Percentiles rank a stretch among this genome's conserved stretches.
Conservation (phyloP, 1,140 invertebrate genomes). For the Drosophila sp. region DNA sequence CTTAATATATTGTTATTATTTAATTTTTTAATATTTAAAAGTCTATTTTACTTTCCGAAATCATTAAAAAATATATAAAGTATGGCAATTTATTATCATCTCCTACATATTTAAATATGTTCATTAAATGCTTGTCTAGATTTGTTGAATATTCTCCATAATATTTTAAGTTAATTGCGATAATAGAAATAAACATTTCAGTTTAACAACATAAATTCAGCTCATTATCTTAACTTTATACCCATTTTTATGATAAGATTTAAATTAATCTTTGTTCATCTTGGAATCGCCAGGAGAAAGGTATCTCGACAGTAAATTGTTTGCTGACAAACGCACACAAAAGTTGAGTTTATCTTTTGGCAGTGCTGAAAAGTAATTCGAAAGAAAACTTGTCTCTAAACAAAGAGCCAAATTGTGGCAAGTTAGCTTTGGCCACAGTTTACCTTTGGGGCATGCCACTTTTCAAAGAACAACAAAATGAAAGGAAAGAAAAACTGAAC, state of each 20-base stretch:
- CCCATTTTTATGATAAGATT: too few species aligned
- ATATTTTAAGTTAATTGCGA: too few species aligned
- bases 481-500: not conserved
- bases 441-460: slow-evolving; percentile 44
- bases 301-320: not conserved
- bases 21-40: not conserved
- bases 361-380: not conserved
- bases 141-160: not conserved
- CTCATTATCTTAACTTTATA: too few species aligned
- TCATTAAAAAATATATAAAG: too few species aligned
- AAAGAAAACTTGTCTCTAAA: slow-evolving; percentile 7
- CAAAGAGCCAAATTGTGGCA: slow-evolving; percentile 30
- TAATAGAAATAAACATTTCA: too few species aligned
- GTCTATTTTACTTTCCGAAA: too few species aligned
- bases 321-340: not conserved
- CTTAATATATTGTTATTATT: not conserved
- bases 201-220: too few species aligned
- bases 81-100: too few species aligned
- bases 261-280: too few species aligned
- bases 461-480: slow-evolving; percentile 5
- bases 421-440: slow-evolving; percentile 25
- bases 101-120: too few species aligned
- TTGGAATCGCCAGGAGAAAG: too few species aligned
- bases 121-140: not conserved
- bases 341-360: not conserved